These are phyloP conservation scores for Panorpa germanica DNA, from an alignment of 2,888 invertebrate genomes.

Conservation along the genomic window DNA sequence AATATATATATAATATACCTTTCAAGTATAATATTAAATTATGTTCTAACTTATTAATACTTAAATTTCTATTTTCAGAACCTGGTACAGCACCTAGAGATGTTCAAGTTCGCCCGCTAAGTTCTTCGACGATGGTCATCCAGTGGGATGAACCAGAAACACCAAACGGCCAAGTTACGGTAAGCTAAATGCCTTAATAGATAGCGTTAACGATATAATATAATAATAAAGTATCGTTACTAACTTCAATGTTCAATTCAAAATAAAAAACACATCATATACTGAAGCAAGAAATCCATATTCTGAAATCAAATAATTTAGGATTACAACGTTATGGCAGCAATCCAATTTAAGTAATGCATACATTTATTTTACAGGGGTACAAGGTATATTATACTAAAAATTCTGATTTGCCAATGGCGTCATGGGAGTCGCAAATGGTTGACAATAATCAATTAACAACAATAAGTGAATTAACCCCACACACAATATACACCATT, in stretches of 20 bases:
- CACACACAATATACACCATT: conserved; percentile 87
- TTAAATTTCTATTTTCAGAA: conserved; percentile 37
- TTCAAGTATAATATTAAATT: too few relatives aligned
- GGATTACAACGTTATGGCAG: neutral
- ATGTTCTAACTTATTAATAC: too few relatives aligned
- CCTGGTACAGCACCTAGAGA: conserved; percentile 90
- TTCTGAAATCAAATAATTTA: conserved; percentile 1
- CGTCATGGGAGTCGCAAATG: conserved; percentile 84
- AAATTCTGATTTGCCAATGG: conserved; percentile 66
- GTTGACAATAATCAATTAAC: conserved; percentile 86
- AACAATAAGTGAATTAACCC: conserved; percentile 79
- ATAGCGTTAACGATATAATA: too few relatives aligned
- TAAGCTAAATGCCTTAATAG: conserved; percentile 29
- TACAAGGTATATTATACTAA: conserved; percentile 95
- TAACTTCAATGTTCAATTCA: too few relatives aligned
- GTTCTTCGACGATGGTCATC: conserved; percentile 90
- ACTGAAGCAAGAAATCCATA: too few relatives aligned
- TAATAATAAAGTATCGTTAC: too few relatives aligned
- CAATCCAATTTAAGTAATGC: conserved; percentile 2
- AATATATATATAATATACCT: conserved; percentile 20
- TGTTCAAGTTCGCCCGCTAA: conserved; percentile 83
- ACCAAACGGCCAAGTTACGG: conserved; percentile 93
- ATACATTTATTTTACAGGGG: conserved; percentile 57
- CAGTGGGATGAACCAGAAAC: conserved; percentile 97
- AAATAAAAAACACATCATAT: too few relatives aligned